A percentile compares a stretch with the other conserved stretches of the same genome.
Evolutionary conservation across 2,888 invertebrate genomes (phyloP).

Genomic region (Biston stratarius): DNA sequence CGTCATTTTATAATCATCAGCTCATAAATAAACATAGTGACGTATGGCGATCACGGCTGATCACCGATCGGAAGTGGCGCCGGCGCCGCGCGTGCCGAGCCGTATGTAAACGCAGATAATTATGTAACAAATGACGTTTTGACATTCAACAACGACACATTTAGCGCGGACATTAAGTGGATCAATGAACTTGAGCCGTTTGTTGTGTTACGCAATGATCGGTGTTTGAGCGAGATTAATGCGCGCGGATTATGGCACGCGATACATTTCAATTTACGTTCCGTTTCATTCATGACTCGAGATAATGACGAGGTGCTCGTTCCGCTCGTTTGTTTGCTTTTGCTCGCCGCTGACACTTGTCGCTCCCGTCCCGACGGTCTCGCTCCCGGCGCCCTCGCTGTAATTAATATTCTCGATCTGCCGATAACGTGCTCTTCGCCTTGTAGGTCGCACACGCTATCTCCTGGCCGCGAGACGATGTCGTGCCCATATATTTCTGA

Average conservation of each 20-base stretch:
- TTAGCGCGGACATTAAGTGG: slow-evolving; percentile 84
- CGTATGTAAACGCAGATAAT: slow-evolving; percentile 73
- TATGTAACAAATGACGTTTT: slow-evolving; percentile 81
- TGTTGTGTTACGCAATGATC: slow-evolving; percentile 82
- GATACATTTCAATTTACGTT: slow-evolving; percentile 86
- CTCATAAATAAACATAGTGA: slow-evolving; percentile 84
- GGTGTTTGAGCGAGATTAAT: slow-evolving; percentile 86
- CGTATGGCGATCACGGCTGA: slow-evolving; percentile 68
- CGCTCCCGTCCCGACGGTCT: slow-evolving; percentile 33
- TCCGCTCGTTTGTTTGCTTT: slow-evolving; percentile 75
- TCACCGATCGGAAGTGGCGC: slow-evolving; percentile 54
- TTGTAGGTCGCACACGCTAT: slow-evolving; percentile 8
- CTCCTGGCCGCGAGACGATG: slow-evolving; percentile 21
- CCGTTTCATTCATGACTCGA: slow-evolving; percentile 83
- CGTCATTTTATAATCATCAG: slow-evolving; percentile 85
- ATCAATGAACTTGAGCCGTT: slow-evolving; percentile 86
- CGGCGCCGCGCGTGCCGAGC: slow-evolving; percentile 61
- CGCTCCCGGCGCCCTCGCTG: slow-evolving; percentile 42
- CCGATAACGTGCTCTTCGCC: slow-evolving; percentile 31
- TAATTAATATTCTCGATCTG: slow-evolving; percentile 62
- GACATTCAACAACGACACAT: slow-evolving; percentile 84
- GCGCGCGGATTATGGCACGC: slow-evolving; percentile 86
- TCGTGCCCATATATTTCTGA: slow-evolving; percentile 15
- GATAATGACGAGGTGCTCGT: slow-evolving; percentile 79
- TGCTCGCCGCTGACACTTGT: slow-evolving; percentile 50